Evolutionary conservation across 2,888 invertebrate species (phyloP), one percentile per base, ranked within the genome.

Genomic region (Cheilosia scutellata): DNA sequence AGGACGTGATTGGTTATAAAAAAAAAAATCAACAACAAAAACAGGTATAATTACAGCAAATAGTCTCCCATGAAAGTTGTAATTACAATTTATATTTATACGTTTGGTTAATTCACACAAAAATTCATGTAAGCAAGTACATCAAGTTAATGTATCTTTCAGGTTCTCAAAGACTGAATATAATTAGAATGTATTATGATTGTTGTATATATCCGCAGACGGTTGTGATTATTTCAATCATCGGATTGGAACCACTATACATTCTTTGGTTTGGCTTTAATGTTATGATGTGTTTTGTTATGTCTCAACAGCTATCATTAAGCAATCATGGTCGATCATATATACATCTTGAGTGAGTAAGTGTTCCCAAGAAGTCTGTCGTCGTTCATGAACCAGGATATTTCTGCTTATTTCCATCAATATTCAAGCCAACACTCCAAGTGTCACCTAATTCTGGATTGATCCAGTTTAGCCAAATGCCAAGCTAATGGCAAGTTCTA

Each of bases 221-320:
- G 51, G 76, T 51, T 37, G 82, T 82, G 27, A 71, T 82, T 82
- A 82, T 71, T 77, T 47, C 51, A 82, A 66, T 77, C 82, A 65
- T 37, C 37, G 40, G 71, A 71, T 77, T 65, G 70, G 65, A 82
- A 77, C 70, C 70, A 62, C 33, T 25, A 2, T 20, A 20, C 9
- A 25, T 62, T 57, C 16, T 29, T 29, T 51, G 20, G 11, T 53
- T 55, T 37, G 49, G 29, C 1, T 9, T 25, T 51, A 42, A 5
- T 33, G 7, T 9, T n/a, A 25, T 49, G 13, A 20, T 40, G 31
- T 51, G 31, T 44, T 13, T 25, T 37, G 11, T 49, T 9, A 9
- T 20, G 20, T 20, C 20, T 20, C 20, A 20, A 20, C 20, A 20
- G 20, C 20, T 20, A 20, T n/a, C 20, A 58, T 27, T 57, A 25